Conservation (phyloP, 2,888 invertebrate genomes). For the Eucera pruinosa region DNA sequence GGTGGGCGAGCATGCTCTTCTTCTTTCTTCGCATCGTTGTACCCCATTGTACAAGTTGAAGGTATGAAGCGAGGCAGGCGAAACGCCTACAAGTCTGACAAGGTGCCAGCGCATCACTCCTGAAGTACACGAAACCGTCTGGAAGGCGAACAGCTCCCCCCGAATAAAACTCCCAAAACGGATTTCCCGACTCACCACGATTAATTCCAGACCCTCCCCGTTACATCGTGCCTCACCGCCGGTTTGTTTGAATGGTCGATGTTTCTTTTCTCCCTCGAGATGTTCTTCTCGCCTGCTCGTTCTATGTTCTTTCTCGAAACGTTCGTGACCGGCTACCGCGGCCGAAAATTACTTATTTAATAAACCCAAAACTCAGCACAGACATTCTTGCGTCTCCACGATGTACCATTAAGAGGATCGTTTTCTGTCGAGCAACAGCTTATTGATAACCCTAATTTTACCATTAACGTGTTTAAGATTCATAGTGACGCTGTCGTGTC, state of each 20-base stretch:
- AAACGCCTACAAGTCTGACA: constrained; percentile 77
- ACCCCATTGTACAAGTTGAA: constrained; percentile 74
- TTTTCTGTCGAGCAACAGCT: constrained; percentile 8
- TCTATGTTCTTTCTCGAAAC: not conserved
- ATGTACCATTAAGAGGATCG: constrained; percentile 17
- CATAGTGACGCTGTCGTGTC: constrained; percentile 49
- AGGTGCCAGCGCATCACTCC: constrained; percentile 74
- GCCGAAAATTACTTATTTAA: constrained; percentile 33
- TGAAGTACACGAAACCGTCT: constrained; percentile 70
- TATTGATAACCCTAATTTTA: constrained; percentile 45
- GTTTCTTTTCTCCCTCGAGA: not conserved
- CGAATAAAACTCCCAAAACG: constrained; percentile 62
- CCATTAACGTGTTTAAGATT: constrained; percentile 60
- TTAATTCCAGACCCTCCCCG: constrained; percentile 48
- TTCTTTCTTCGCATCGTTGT: constrained; percentile 62
- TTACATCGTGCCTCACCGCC: not conserved
- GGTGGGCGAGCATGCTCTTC: constrained; percentile 76
- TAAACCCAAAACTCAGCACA: not conserved
- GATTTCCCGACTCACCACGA: constrained; percentile 57
- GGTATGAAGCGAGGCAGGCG: constrained; percentile 71
- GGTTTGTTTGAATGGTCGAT: not conserved
- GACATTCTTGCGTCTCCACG: not conserved
- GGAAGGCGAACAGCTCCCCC: constrained; percentile 47
- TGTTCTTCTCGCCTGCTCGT: not conserved
- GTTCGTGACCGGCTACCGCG: not conserved